Base-by-base conservation (phyloP, 1,140 invertebrate genomes). In the Tenebrio molitor region DNA sequence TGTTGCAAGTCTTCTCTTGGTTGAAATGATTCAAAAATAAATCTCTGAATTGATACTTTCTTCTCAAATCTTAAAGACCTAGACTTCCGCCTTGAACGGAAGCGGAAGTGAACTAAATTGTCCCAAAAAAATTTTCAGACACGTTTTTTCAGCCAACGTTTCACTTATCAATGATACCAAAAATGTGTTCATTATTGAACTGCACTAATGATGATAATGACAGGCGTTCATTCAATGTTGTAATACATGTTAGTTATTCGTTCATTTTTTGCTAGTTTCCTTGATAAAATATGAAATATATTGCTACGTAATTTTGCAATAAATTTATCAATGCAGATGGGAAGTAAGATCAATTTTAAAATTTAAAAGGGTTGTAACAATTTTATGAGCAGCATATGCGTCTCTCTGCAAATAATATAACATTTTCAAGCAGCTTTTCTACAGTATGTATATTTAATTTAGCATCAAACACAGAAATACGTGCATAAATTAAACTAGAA, bases 401-500 rank as follows among this genome's bases (percentile, higher is more conserved):
- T 5, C 36, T 39, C 36, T 39, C 36, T 39, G n/a, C 36, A 39
- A 12, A 39, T 39, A 39, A 39, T n/a, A 39, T n/a, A n/a, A n/a
- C 12, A 39, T 39, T n/a, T 39, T 39, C 36, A 12, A n/a, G n/a
- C 12, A 2, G 6, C 12, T n/a, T 12, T n/a, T 39, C 5, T 39
- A n/a, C n/a, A 2, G n/a, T 2, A 39, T 12, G 36, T 39, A 8
- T 39, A 39, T 39, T 39, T 39, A 7, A 39, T 39, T 39, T 39
- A 39, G 12, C 36, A 39, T 39, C 36, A 39, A 39, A 39, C 4
- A 5, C 5, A 12, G 36, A 39, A 39, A 12, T 39, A 39, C 3
- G 36, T 39, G 36, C 36, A 39, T 39, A 39, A 39, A 39, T 39
- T 39, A 39, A 39, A 39, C 36, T 39, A 39, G 25, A 12, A 7